Evolutionary conservation across 64 coral and sea anemone species (phyloP).

Genomic region (Dendrophyllia cribrosa): DNA sequence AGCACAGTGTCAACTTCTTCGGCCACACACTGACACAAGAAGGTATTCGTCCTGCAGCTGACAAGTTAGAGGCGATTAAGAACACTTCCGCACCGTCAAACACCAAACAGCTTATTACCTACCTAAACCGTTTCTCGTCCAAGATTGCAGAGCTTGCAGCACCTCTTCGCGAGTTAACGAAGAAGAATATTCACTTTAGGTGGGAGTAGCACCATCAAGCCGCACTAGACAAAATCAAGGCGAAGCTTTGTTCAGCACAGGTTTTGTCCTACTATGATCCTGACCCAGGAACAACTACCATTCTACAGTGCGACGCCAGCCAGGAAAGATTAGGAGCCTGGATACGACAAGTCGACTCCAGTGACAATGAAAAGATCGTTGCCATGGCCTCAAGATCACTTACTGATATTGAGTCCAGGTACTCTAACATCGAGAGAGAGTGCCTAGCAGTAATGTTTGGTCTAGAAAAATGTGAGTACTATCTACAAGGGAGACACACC

Average conservation of each 20-base stretch:
- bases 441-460: constrained; percentile 51
- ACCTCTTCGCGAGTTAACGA: constrained; percentile 55
- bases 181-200: constrained; percentile 64
- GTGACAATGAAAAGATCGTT: constrained; percentile 59
- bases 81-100: constrained; percentile 22
- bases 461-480: constrained; percentile 70
- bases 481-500: constrained; percentile 49
- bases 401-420: constrained; percentile 41
- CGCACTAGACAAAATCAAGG: constrained; percentile 56
- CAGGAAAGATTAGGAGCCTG: constrained; percentile 21
- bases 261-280: constrained; percentile 76
- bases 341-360: constrained; percentile 46
- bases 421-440: constrained; percentile 58
- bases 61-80: constrained; percentile 47
- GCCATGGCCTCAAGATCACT: constrained; percentile 58
- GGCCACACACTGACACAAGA: constrained; percentile 54
- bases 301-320: constrained; percentile 56
- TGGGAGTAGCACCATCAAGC: constrained; percentile 51
- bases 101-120: constrained; percentile 61
- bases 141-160: constrained; percentile 62
- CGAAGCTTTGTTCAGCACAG: constrained; percentile 43
- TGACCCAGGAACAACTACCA: constrained; percentile 52
- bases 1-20: constrained; percentile 51
- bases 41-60: constrained; percentile 41
- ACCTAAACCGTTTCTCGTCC: constrained; percentile 59